Evolutionary conservation across 2,888 invertebrate genomes (phyloP), one percentile per base, ranked within the genome.

Genomic region (Eupithecia abbreviata): DNA sequence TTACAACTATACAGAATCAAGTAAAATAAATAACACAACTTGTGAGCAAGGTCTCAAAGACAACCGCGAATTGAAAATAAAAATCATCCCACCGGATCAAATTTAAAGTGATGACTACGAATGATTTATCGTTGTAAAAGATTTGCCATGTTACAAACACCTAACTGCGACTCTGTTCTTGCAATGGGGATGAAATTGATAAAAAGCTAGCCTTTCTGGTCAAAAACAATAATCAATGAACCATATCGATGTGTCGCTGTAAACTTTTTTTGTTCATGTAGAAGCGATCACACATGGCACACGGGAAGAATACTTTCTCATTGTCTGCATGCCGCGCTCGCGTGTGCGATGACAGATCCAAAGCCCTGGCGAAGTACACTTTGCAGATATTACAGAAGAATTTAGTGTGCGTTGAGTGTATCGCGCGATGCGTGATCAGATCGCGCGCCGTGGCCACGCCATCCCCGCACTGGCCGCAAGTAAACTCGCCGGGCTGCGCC

Each of bases 381-480:
- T 95, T 95, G 88, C 96, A 96, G 80, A 96, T 96, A 76, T 96
- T 95, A 86, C 96, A 96, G 83, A 95, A 95, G 88, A 95, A 95
- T 81, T 93, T 92, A 42, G 93, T 92, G n/a, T 93, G 92, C 2
- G 92, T 92, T 49, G 93, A 92, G 87, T 96, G 96, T 91, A 95
- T 95, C 18, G 94, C 88, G 77, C 95, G 95, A 81, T 96, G 96
- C 9, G 95, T 95, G 81, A 95, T 95, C 9, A 96, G 86, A 80
- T 96, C 95, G 5, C 95, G 89, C 0, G 96, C 91, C 0, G 94
- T 95, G 2, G 95, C 92, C 69, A 96, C 96, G 0, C 95, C 93
- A 83, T 96, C 96, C 0, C 94, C 93, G 83, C 96, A 96, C 79
- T 96, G 91, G 0, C 91, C 95, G 84, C 96, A 96, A 0, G 93